phyloP scores from a whole-genome alignment of 2,113 vertebrate species.

The Tachysurus fulvidraco region DNA sequence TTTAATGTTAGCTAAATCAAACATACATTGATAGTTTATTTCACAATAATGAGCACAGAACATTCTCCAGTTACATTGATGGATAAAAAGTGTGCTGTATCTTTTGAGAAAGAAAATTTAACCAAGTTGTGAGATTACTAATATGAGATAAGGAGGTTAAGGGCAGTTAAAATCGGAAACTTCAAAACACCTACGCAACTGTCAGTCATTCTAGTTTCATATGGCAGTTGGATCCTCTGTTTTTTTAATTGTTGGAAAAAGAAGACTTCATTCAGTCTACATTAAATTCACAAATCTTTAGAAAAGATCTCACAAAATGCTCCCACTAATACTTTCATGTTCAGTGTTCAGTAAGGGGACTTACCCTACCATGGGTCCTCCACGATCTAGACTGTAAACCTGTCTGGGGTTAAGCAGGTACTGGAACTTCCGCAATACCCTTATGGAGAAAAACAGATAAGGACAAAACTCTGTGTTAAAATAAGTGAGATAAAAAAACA shows the following conservation, averaged over 20 bases:
- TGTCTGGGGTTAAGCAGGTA: slow-evolving; percentile 91
- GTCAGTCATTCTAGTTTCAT: not conserved
- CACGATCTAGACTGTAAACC: slow-evolving; percentile 82
- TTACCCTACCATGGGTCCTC: slow-evolving; percentile 83
- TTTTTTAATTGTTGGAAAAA: not conserved
- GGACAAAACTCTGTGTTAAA: not conserved
- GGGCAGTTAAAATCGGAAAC: not conserved
- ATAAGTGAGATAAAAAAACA: not conserved
- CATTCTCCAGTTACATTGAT: not conserved
- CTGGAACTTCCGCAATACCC: slow-evolving; percentile 87
- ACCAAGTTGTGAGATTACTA: not conserved
- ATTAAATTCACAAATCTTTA: not conserved
- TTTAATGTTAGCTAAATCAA: not conserved
- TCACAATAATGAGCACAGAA: not conserved
- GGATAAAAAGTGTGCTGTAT: not conserved
- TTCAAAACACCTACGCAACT: not conserved
- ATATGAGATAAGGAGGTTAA: not conserved
- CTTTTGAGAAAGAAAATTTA: not conserved
- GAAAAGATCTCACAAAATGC: not conserved
- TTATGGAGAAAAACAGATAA: slow-evolving; percentile 54
- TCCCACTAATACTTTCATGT: not conserved
- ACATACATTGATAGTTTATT: not conserved
- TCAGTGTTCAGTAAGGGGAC: slow-evolving; percentile 53
- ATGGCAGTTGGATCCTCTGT: not conserved
- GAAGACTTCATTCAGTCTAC: not conserved